Base-by-base conservation (phyloP, 2,888 invertebrate genomes). In the Pseudeuparius sepicola region DNA sequence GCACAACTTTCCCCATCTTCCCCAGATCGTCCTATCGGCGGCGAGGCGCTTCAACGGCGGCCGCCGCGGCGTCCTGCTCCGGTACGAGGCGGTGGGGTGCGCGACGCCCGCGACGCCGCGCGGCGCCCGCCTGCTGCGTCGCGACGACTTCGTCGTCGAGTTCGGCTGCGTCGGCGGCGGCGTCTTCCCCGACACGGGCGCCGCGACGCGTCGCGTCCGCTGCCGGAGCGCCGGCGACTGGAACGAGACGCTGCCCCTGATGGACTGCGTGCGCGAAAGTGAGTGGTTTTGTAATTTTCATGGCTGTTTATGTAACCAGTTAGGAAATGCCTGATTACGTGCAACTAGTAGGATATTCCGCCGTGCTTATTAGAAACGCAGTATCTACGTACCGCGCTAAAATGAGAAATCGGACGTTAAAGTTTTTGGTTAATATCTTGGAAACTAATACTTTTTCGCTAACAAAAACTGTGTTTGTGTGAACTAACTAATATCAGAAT, bases 161-260 rank as follows among this genome's bases (percentile, higher is more conserved):
- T 80, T 75, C 61, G 70, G 73, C 60, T 84, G 84, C 60, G 72
- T 76, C 48, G 67, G 72, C 31, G 77, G 77, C 36, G 72, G 63
- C 51, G 67, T 74, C 54, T 84, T 83, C 59, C 70, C 73, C 10
- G 82, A 82, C 54, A 74, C 73, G n/a, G 65, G 65, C 43, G 62
- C 68, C 56, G 70, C 71, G 56, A 67, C 67, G 52, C 71, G 74
- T 36, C 64, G 70, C 30, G 54, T 83, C 44, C 68, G 67, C 55
- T 84, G 84, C 61, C 67, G 70, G 37, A 71, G 70, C 36, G 69
- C 74, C 45, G 71, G 68, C 48, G 71, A 68, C 48, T 82, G 82
- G 80, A 74, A 76, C 56, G 65, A 66, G 45, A 65, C 67, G 36
- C 59, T 71, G 46, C 75, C 78, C n/a, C 40, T 60, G 28, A 45